Conservation (phyloP, 2,113 vertebrate species). For the Willisornis vidua region DNA sequence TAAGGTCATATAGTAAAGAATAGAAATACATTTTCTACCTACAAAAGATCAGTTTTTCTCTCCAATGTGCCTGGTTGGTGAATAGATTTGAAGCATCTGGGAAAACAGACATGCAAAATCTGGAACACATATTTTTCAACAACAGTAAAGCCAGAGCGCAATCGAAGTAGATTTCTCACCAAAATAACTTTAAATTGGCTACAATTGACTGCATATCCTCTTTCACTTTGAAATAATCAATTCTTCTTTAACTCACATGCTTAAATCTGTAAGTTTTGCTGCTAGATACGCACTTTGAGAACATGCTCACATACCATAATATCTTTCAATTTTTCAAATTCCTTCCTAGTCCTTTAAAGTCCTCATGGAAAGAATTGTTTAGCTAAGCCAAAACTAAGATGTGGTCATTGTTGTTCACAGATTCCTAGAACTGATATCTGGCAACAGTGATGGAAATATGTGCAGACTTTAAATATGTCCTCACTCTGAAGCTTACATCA, state of each 20-base stretch:
- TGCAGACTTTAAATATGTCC: not conserved
- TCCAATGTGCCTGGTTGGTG: not conserved
- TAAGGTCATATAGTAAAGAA: not conserved
- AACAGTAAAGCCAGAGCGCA: not conserved
- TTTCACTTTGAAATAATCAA: not conserved
- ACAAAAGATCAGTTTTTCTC: not conserved
- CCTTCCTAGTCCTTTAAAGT: not conserved
- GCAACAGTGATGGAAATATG: not conserved
- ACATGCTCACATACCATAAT: accelerated
- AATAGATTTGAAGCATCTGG: not conserved
- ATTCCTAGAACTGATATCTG: not conserved
- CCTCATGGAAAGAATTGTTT: not conserved
- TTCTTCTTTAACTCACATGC: accelerated
- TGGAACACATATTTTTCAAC: not conserved
- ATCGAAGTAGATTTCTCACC: not conserved
- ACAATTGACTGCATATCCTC: not conserved
- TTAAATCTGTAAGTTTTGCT: not conserved
- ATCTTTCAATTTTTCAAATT: not conserved
- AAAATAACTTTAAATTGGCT: not conserved
- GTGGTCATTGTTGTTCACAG: conserved; percentile 1
- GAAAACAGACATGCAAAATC: not conserved
- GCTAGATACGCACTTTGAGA: not conserved
- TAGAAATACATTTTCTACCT: not conserved
- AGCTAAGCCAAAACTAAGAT: not conserved
- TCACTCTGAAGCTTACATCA: not conserved